Base-by-base conservation (phyloP, 2,113 vertebrate species). In the Silurus meridionalis region DNA sequence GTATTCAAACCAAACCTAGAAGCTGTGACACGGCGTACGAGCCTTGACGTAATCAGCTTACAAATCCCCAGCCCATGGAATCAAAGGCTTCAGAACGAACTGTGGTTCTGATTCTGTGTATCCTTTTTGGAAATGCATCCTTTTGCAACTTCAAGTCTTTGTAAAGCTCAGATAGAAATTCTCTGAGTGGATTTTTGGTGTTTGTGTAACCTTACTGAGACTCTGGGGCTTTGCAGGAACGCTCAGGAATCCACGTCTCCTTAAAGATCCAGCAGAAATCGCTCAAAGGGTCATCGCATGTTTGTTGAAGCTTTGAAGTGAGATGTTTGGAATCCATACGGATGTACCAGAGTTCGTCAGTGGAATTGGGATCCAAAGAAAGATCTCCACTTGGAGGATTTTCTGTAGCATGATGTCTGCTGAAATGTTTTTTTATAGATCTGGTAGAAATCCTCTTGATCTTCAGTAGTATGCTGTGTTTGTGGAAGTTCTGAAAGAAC, bases 1-100 rank as follows among this genome's bases (percentile, higher is more conserved):
- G 77, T 57, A 55, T 61, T 82, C 14, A 17, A 64, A 67, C 58
- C 80, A 37, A 85, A 84, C 5, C 23, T 10, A 37, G 63, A 81
- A 55, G 46, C 71, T 63, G 60, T 86, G 37, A 52, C 3, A 53
- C 81, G 84, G 66, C 60, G 28, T 69, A 83, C 66, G 53, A 46
- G 85, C 66, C 63, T 84, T 80, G 78, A 83, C 52, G 72, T 82
- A 67, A 89, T 87, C 81, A 61, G 80, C 86, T 85, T 87, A 77
- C 46, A 75, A 72, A 15, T 53, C 63, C n/a, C 69, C 14, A 4
- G 9, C 28, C 52, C 53, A 67, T 66, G 74, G 78, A 79, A 84
- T 84, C 50, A 28, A 48, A 77, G 23, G 60, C 60, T 52, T 66
- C 48, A 55, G 66, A 85, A 48, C 53, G 46, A 46, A 72, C 50